Base-by-base conservation (phyloP, 2,888 invertebrate genomes). In the Drosophila meridiana region DNA sequence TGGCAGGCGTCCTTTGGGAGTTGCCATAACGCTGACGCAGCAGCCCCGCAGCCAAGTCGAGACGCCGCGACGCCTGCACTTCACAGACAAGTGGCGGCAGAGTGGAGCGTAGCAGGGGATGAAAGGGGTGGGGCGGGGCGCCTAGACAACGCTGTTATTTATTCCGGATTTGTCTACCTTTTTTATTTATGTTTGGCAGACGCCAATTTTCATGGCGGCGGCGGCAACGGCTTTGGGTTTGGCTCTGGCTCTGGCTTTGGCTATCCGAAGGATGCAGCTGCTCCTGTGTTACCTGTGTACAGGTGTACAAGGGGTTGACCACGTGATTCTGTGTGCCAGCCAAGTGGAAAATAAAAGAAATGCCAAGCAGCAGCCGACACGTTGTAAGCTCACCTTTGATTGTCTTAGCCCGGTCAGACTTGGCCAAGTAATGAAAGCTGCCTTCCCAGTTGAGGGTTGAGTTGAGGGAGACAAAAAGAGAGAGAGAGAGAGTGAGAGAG, bases 101-200 rank as follows among this genome's bases (percentile, higher is more conserved):
- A 13, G 20, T 4, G 26, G 4, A 0, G 13, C 4, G 14, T 7
- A 3, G 6, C 5, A 38, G n/a, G 3, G 0, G 14, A 13, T 0
- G 34, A 8, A 13, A 2, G 11, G 9, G 1, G 38, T 5, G n/a
- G 20, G 13, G 20, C 20, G 52, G 4, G n/a, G 66, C 52, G 53
- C 70, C 76, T 80, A 84, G 87, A 90, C 90, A 87, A 78, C 80
- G 82, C 71, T 82, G 87, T 90, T 86, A 90, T 86, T 86, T 90
- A 86, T 90, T 89, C 89, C 90, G 90, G 90, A 88, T 90, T 86
- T 90, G 90, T 87, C 90, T 87, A 84, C 89, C 80, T 84, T 87
- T 85, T 90, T 90, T 87, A 90, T 87, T 87, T 87, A 87, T 87
- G 87, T 87, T 87, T 89, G 89, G 89, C 90, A 90, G 87, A 87